A percentile compares a stretch with the other conserved stretches of the same genome.
These are phyloP conservation scores for Acromyrmex heyeri DNA, from an alignment of 1,140 invertebrate genomes.

Conservation along the genomic window DNA sequence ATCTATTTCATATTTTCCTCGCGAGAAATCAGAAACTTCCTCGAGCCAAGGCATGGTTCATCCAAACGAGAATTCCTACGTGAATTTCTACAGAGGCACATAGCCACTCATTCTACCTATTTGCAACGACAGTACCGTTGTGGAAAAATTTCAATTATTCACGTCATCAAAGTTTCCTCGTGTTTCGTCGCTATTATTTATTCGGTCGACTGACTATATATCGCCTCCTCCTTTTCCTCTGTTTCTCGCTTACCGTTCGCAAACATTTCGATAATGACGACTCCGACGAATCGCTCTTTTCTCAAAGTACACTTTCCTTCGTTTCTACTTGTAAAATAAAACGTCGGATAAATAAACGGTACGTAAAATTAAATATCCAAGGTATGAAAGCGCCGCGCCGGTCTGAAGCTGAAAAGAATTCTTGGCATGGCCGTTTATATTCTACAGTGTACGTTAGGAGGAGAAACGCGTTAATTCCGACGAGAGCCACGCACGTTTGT, in stretches of 20 bases:
- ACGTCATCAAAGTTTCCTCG: slow-evolving; percentile 77
- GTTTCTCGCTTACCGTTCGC: not conserved
- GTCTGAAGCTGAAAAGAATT: not conserved
- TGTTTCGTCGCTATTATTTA: not conserved
- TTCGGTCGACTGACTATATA: not conserved
- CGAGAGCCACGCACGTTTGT: not conserved
- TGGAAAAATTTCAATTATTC: slow-evolving; percentile 84
- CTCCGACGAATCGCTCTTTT: not conserved
- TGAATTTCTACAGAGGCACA: slow-evolving; percentile 1
- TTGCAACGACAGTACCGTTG: slow-evolving; percentile 76
- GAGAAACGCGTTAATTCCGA: slow-evolving; percentile 32
- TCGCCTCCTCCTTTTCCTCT: not conserved
- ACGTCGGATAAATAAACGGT: not conserved
- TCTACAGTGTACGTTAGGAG: not conserved
- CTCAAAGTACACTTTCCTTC: too few species aligned
- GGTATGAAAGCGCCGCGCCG: slow-evolving; percentile 14
- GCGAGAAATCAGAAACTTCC: not conserved
- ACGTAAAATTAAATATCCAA: slow-evolving; percentile 9
- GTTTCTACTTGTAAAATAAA: slow-evolving; percentile 12
- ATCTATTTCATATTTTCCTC: slow-evolving; percentile 21
- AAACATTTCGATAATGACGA: not conserved
- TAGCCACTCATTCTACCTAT: slow-evolving; percentile 2
- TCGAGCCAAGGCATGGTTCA: not conserved
- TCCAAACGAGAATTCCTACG: not conserved
- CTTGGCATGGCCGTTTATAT: slow-evolving; percentile 29